Percentiles rank a stretch among this genome's conserved stretches.
These are phyloP conservation scores for Chironex yamaguchii DNA, from an alignment of 30 jellyfish, hydroid and myxozoan species.

Conservation along the genomic window DNA sequence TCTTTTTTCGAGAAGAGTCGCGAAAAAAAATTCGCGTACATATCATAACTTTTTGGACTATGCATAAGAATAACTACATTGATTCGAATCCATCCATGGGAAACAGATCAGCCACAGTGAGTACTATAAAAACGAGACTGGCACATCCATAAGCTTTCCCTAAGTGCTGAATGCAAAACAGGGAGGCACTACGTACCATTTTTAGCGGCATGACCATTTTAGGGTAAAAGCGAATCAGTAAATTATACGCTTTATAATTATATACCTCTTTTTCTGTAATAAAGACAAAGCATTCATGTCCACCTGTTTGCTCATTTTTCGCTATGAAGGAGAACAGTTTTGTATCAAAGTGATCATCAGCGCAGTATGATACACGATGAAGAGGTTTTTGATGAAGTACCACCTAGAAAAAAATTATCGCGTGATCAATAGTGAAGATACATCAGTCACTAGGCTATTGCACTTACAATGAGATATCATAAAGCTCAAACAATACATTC, in stretches of 20 bases:
- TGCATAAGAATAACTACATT: too few relatives aligned
- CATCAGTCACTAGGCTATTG: too few relatives aligned
- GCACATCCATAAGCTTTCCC: too few relatives aligned
- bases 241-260: neutral
- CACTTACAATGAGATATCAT: too few relatives aligned
- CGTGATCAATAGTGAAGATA: too few relatives aligned
- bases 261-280: slow-evolving; percentile 89
- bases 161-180: neutral
- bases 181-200: neutral
- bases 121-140: too few relatives aligned
- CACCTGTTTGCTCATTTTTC: slow-evolving; percentile 79
- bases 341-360: slow-evolving; percentile 90
- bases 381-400: slow-evolving; percentile 79
- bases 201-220: neutral
- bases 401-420: slow-evolving; percentile 47
- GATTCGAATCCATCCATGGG: too few relatives aligned
- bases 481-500: too few relatives aligned
- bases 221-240: neutral
- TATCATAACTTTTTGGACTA: too few relatives aligned
- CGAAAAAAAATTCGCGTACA: too few relatives aligned
- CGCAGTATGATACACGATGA: slow-evolving; percentile 97
- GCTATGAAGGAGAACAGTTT: slow-evolving; percentile 94
- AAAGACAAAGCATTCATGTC: slow-evolving; percentile 82
- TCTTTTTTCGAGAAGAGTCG: too few relatives aligned
- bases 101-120: too few relatives aligned